phyloP scores from a whole-genome alignment of 2,113 vertebrate species.

The Chionomys nivalis region DNA sequence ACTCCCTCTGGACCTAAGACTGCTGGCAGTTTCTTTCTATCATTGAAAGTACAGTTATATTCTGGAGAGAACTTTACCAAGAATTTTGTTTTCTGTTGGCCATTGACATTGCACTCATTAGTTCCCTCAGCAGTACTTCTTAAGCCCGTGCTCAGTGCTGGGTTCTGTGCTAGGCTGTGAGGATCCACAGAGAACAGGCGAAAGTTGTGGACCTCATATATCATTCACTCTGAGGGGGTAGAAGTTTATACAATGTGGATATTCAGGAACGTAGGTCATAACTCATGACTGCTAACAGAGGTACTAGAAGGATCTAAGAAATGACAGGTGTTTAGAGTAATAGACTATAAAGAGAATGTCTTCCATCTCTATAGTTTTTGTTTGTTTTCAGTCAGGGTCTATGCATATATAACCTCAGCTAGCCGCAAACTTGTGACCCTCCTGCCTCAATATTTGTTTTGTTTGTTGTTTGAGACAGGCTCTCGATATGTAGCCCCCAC shows the following conservation, averaged over 20 bases:
- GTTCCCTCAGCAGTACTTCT: conserved; percentile 17
- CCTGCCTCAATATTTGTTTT: background rate
- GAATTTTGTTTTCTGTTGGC: conserved; percentile 53
- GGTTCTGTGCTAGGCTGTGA: background rate
- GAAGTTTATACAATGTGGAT: background rate
- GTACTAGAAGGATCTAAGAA: conserved; percentile 11
- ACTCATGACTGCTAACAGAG: background rate
- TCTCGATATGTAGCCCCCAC: background rate
- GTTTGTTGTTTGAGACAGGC: no score
- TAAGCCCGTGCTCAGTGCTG: background rate
- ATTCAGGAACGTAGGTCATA: background rate
- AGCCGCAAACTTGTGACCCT: background rate
- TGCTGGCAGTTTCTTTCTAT: background rate
- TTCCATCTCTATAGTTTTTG: background rate
- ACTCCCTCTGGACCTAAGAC: conserved; percentile 52
- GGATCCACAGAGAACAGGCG: background rate
- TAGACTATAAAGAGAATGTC: background rate
- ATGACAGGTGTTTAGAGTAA: background rate
- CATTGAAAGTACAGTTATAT: conserved; percentile 31
- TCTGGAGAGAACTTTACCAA: conserved; percentile 53
- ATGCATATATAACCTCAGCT: background rate
- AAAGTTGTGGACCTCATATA: background rate
- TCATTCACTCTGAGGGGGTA: conserved; percentile 13
- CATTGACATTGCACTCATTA: background rate
- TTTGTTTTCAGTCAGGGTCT: background rate